A percentile compares a stretch with the other conserved stretches of the same genome.
Conservation (phyloP, 30 jellyfish, hydroid and myxozoan genomes). For the Aurelia aurita region DNA sequence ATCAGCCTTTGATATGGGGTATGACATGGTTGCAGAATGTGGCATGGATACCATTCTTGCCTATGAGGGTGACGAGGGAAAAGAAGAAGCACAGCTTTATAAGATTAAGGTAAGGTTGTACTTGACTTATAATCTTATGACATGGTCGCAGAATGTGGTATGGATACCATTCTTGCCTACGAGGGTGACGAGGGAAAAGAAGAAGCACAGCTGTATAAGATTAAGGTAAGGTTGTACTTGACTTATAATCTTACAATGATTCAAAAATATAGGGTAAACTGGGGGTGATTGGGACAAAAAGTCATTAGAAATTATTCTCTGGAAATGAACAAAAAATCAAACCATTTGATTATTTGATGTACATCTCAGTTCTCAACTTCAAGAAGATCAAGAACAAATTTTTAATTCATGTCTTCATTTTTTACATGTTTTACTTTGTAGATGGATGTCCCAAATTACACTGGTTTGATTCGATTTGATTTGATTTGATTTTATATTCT, state of each 20-base stretch:
- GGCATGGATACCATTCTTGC: slow-evolving; percentile 82
- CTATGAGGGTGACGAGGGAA: slow-evolving; percentile 49
- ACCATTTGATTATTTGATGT: too few relatives aligned
- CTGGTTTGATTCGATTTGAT: too few relatives aligned
- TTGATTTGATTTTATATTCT: too few relatives aligned
- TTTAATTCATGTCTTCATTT: too few relatives aligned
- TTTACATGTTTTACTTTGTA: too few relatives aligned
- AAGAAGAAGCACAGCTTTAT: slow-evolving; percentile 60
- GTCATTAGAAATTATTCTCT: too few relatives aligned
- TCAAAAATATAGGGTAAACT: background rate
- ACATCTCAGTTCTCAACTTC: too few relatives aligned
- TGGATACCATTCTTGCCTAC: slow-evolving; percentile 77
- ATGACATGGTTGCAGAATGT: slow-evolving; percentile 94
- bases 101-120: slow-evolving; percentile 46
- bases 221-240: slow-evolving; percentile 33
- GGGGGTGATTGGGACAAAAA: too few relatives aligned
- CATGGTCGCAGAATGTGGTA: slow-evolving; percentile 90
- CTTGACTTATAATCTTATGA: background rate
- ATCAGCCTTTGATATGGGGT: slow-evolving; percentile 92
- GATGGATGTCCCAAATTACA: too few relatives aligned
- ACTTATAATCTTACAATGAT: background rate
- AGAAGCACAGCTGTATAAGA: slow-evolving; percentile 44
- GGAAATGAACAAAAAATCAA: too few relatives aligned
- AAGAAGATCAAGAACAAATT: too few relatives aligned
- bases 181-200: slow-evolving; percentile 68